Base-by-base conservation (phyloP, 2,888 invertebrate species). In the Drosophila atroscutellata region DNA sequence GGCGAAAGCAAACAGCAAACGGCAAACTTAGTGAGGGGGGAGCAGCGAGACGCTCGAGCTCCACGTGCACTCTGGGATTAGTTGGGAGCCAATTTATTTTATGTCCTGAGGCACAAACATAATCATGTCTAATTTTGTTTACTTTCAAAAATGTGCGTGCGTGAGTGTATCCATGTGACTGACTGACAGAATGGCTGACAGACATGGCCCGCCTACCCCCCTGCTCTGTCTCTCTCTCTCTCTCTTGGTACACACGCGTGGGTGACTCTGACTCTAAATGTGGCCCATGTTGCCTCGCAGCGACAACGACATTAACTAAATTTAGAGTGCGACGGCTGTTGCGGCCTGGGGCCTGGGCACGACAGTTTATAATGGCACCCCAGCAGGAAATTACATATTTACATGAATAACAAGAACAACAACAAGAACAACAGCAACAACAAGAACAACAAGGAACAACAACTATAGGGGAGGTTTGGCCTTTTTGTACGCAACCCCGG, bases 101-200 rank as follows among this genome's bases (percentile, higher is more conserved):
- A 90, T 90, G 89, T 77, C 85, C 80, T 79, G 64, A 78, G 78
- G 77, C 86, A 86, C 89, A 89, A 90, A 90, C 86, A 89, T 89
- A 86, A 88, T 89, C 88, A 88, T 86, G 77, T 88, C 88, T 88
- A 88, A 88, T 88, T 89, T 88, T 90, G 90, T 88, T 89, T 90
- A 88, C 83, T 85, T 86, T 81, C 85, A 81, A 89, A 87, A 89
- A 87, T 81, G 84, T 82, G 86, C 76, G 86, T 87, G 88, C 83
- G 77, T 80, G 81, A 73, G 80, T 81, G 72, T 79, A 74, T 81
- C 58, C 61, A 59, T 72, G 56, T 59, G 65, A 56, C 54, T 56
- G 65, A 50, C 52, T 45, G 58, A 13, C 50, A 54, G 72, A 45
- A 68, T 63, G 72, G 60, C 54, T 36, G 36, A 26, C 49, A 18